A percentile compares a stretch with the other conserved stretches of the same genome.
phyloP scores from a whole-genome alignment of 64 coral and sea anemone genomes.

The Actinia tenebrosa region DNA sequence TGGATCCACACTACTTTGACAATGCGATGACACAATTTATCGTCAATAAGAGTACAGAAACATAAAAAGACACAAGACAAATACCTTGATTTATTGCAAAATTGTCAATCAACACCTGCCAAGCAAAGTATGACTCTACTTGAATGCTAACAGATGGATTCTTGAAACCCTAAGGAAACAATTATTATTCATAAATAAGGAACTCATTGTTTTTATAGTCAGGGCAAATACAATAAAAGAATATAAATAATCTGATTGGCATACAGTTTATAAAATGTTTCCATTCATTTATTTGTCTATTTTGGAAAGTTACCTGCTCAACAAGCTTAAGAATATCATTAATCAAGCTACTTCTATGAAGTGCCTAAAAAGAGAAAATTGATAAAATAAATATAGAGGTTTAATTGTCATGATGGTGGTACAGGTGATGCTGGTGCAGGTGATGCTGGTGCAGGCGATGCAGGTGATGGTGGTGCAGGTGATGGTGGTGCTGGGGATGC shows the following conservation, averaged over 20 bases:
- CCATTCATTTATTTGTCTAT: background rate
- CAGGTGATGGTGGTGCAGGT: background rate
- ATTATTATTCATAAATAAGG: background rate
- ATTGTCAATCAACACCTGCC: slow-evolving; percentile 93
- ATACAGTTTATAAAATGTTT: background rate
- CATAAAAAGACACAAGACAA: too few species aligned
- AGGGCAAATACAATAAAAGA: too few species aligned
- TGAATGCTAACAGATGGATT: slow-evolving; percentile 54
- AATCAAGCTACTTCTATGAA: slow-evolving; percentile 81
- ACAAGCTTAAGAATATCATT: slow-evolving; percentile 92
- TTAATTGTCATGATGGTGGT: background rate
- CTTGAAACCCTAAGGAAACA: slow-evolving; percentile 75
- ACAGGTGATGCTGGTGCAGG: background rate
- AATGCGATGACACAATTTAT: too few species aligned
- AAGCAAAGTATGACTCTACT: slow-evolving; percentile 76
- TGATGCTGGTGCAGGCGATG: background rate
- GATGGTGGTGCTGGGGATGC: background rate
- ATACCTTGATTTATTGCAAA: slow-evolving; percentile 78
- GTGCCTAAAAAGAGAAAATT: slow-evolving; percentile 37
- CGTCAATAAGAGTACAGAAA: too few species aligned
- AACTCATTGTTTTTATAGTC: too few species aligned
- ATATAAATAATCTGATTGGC: background rate
- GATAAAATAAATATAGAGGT: background rate
- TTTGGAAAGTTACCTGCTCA: slow-evolving; percentile 73
- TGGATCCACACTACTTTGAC: too few species aligned